Evolutionary conservation across 2,113 vertebrate genomes (phyloP), one percentile per base, ranked within the genome.

Genomic region (Brachyistius frenatus): DNA sequence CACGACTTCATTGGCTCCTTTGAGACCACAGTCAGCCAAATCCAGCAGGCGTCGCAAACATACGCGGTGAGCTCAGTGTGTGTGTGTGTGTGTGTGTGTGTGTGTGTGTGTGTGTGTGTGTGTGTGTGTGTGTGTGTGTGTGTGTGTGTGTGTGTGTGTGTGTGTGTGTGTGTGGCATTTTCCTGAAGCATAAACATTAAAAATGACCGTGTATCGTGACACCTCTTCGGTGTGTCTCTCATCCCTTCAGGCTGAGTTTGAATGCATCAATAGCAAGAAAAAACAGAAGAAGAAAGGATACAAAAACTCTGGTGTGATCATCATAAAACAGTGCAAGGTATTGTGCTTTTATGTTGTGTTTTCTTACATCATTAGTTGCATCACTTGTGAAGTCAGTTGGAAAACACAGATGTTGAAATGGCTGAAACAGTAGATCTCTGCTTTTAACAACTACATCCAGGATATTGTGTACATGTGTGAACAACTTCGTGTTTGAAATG

Each of bases 1-100:
- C 98, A 99, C 61, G 96, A 98, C 87, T 91, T 98, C 13, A 99
- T 99, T 44, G 98, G 98, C 60, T 94, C 93, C 68, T 99, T 99
- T 88, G 94, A 96, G 65, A 93, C 97, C 1, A 96, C 95, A 0
- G 92, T 99, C 92, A 92, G 93, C 50, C 96, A 96, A 56, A 93
- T 99, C 37, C 96, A 97, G 86, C 95, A 96, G 85, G 96, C 95
- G 0, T 92, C 95, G 33, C 93, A 95, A 33, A 89, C 87, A 0
- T 95, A 94, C 4, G 97, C 96, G 46, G 98, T 99, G 86, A 97
- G 96, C 3, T 49, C 0, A 5, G 10, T 52, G 36, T 36, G 1
- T 15, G 5, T 35, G 15, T 47, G 6, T 14, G 4, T 72, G 15
- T 41, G 39, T 41, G 39, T 41, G 39, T 41, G 39, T 41, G 3